Evolutionary conservation across 2,113 vertebrate genomes (phyloP).

Genomic region (Gymnobelideus leadbeateri): DNA sequence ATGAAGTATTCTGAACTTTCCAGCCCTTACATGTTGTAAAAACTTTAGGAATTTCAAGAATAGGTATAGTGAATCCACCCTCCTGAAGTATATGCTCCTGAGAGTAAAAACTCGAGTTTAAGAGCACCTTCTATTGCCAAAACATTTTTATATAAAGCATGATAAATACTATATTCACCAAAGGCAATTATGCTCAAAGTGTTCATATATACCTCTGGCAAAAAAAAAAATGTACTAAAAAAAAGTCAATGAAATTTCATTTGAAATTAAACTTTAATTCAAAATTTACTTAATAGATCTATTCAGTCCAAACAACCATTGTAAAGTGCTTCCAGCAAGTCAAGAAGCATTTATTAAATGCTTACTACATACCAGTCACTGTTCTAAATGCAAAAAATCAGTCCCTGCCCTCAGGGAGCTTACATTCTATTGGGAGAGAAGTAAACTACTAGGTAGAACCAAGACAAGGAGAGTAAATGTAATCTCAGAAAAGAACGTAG

Average conservation of each 20-base stretch:
- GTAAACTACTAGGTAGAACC: not conserved
- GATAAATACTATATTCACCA: not conserved
- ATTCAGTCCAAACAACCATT: slow-evolving; percentile 19
- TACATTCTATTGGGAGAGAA: not conserved
- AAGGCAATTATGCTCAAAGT: not conserved
- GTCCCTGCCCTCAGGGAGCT: not conserved
- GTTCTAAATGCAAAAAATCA: not conserved
- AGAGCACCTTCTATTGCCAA: not conserved
- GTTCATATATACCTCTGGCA: not conserved
- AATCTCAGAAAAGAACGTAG: not conserved
- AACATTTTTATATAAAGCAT: not conserved
- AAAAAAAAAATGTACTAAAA: not conserved
- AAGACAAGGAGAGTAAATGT: not conserved
- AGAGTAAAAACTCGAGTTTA: not conserved
- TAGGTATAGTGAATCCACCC: not conserved
- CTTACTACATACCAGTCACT: not conserved
- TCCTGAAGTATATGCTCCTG: not conserved
- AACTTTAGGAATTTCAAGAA: too few species aligned
- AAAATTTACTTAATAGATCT: slow-evolving; percentile 54
- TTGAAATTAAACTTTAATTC: slow-evolving; percentile 62
- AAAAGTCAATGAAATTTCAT: slow-evolving; percentile 38
- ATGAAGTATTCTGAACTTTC: not conserved
- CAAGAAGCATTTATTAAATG: not conserved
- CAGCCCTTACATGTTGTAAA: slow-evolving; percentile 7
- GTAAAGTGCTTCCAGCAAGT: slow-evolving; percentile 10